Evolutionary conservation across 1,140 invertebrate species (phyloP), one percentile per base, ranked within the genome.

Genomic region (Drosophila equinoxialis): DNA sequence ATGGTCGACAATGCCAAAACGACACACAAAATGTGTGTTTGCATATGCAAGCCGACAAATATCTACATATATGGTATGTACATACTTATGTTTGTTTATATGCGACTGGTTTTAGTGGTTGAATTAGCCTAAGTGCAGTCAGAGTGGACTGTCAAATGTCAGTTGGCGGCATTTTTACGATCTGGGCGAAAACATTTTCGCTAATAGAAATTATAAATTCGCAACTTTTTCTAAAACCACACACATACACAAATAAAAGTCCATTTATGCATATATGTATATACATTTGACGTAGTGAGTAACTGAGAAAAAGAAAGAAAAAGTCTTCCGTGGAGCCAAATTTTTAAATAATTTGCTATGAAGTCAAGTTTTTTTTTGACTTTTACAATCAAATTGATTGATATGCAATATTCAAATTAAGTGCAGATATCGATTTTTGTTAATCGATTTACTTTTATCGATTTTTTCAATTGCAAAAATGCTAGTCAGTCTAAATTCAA

Each of bases 91-190:
- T 76, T n/a, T 71, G 58, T 61, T 35, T 67, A 14, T 69, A 65
- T 65, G 14, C 48, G 17, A 61, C 14, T 77, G 64, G 71, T 76
- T 81, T 30, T 86, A 70, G 83, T 72, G 84, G 84, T 87, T 84
- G 77, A 87, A 87, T 87, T 87, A 87, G 84, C 79, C 84, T 78
- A 87, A 87, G 84, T 87, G 84, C 77, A 81, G 77, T 84, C 68
- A 75, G 67, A 59, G 57, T 59, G 57, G 30, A 59, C 14, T 59
- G 57, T 59, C 70, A 74, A 82, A 64, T 59, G 60, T 69, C 65
- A 76, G 74, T 61, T 68, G 55, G 60, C 23, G 37, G 81, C 74
- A 74, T 85, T 81, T 77, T 81, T 77, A 81, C 65, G 74, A 81
- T 55, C 54, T 57, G 55, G n/a, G 51, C 58, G 37, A 60, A 55